Evolutionary conservation across 2,113 vertebrate genomes (phyloP).

Genomic region (Pluvialis apricaria): DNA sequence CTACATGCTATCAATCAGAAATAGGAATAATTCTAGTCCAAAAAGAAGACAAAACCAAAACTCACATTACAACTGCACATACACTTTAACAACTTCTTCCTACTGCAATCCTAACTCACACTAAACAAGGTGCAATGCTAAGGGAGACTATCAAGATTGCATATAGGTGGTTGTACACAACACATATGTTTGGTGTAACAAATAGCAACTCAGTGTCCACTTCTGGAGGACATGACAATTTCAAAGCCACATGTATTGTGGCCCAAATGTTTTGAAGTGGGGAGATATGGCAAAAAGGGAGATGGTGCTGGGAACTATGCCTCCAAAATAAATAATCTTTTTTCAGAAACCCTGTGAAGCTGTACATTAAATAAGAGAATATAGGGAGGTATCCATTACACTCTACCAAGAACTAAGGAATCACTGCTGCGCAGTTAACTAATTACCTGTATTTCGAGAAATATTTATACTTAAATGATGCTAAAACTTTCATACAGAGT

Average conservation of each 20-base stretch:
- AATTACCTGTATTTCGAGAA: neutral
- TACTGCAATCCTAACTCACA: neutral
- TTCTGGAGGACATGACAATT: neutral
- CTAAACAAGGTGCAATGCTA: neutral
- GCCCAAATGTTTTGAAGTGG: too few species aligned
- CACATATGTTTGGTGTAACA: neutral
- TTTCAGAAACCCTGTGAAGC: neutral
- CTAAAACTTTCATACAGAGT: neutral
- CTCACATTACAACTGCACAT: neutral
- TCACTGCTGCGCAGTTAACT: neutral
- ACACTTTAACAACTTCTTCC: neutral
- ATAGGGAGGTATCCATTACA: neutral
- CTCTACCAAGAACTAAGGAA: neutral
- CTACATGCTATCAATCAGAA: neutral
- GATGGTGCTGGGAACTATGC: neutral
- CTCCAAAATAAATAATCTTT: neutral
- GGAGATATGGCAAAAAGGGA: neutral
- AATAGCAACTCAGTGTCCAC: neutral
- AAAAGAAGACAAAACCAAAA: neutral
- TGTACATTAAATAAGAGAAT: neutral
- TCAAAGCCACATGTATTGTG: too few species aligned
- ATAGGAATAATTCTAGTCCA: neutral
- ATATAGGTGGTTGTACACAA: neutral
- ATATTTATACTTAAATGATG: neutral
- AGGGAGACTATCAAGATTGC: neutral